Base-by-base conservation (phyloP, 2,797 vertebrate genomes). In the Ctenochaetus hawaiiensis region DNA sequence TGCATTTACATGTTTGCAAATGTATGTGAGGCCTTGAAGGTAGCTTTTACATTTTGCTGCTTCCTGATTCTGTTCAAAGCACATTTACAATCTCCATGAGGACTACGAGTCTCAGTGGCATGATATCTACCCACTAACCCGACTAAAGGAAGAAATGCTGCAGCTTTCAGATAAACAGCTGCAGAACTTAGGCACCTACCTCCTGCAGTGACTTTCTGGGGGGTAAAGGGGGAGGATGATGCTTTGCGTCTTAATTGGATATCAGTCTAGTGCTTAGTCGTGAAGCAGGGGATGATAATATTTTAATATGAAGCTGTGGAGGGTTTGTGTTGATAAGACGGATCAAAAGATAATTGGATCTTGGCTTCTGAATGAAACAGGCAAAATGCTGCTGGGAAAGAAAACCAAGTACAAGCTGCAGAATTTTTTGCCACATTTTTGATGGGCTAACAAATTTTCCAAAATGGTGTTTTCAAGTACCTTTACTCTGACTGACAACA, bases 161-260 rank as follows among this genome's bases (percentile, higher is more conserved):
- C 48, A 13, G 67, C 11, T 37, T 57, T 77, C 18, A 68, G 57
- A 70, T 44, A 74, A 75, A 57, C 7, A 10, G 22, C 12, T 8
- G 16, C 66, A 60, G 10, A 77, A 18, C 4, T 22, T 51, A 58
- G 41, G 13, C 47, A n/a, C 9, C 6, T 56, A 56, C 34, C 53
- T 62, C 59, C 58, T 41, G 22, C 34, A 26, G 57, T 16, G 61
- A 63, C 49, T 58, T 53, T 69, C 70, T 41, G 23, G 54, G 30
- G n/a, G 34, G 47, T 57, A 20, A 26, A 49, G 41, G 23, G 1
- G 20, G 34, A 39, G 17, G 18, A 18, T 0, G 7, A 52, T 8
- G 20, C 72, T 69, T 4, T 5, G 8, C 12, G 41, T 67, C 41
- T 54, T 72, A 79, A 77, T 77, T 56, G 67, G 61, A 76, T 83